Evolutionary conservation across 2,113 vertebrate species (phyloP).

Genomic region (Glaucidium brasilianum): DNA sequence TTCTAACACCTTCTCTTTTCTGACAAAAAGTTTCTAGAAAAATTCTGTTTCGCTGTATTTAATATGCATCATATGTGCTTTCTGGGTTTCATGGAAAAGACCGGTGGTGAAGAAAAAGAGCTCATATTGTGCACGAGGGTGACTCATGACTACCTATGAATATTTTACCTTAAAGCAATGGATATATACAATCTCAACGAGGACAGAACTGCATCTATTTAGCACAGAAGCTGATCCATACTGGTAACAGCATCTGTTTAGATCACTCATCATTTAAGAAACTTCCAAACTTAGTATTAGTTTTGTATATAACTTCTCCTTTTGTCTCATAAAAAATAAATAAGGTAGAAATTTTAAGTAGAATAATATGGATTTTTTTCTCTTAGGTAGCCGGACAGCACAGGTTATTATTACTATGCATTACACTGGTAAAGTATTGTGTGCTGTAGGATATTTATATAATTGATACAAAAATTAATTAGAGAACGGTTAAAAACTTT

Average conservation of each 20-base stretch:
- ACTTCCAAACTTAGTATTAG: not conserved
- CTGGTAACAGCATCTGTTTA: not conserved
- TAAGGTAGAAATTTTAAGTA: not conserved
- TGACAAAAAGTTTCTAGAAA: not conserved
- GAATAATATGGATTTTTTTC: not conserved
- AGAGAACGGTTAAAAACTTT: not conserved
- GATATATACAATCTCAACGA: not conserved
- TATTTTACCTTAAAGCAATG: not conserved
- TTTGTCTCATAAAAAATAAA: not conserved
- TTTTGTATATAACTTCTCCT: not conserved
- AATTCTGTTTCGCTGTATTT: not conserved
- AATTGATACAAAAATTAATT: not conserved
- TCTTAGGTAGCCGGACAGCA: not conserved
- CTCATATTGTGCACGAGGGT: not conserved
- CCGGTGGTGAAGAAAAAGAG: not conserved
- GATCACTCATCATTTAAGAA: not conserved
- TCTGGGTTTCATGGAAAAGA: not conserved
- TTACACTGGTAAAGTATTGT: not conserved
- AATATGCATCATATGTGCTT: not conserved
- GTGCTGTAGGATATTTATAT: not conserved
- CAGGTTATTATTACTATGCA: not conserved
- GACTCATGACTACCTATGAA: not conserved
- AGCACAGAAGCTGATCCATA: not conserved
- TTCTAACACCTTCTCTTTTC: not conserved
- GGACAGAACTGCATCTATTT: not conserved